phyloP scores from a whole-genome alignment of 2,797 vertebrate genomes.

The Fratercula arctica region DNA sequence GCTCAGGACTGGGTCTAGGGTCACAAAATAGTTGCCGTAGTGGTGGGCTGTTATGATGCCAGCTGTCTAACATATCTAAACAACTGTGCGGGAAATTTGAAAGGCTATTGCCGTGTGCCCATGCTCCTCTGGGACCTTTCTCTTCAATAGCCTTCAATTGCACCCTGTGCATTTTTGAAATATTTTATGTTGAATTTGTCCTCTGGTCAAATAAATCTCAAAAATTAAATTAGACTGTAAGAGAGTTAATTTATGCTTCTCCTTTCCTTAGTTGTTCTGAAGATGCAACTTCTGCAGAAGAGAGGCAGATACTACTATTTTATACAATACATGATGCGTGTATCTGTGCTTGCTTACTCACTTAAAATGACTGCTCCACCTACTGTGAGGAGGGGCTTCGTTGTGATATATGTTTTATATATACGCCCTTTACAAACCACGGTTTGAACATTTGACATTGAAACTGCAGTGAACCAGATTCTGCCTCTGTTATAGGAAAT shows the following conservation, averaged over 20 bases:
- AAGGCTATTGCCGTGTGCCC: not conserved
- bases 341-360: not conserved
- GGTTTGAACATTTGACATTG: not conserved
- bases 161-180: not conserved
- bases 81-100: not conserved
- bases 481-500: not conserved
- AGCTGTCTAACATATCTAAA: not conserved
- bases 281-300: not conserved
- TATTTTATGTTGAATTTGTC: not conserved
- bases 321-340: accelerated
- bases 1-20: no score
- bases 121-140: not conserved
- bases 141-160: accelerated
- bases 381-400: not conserved
- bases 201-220: not conserved
- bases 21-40: not conserved
- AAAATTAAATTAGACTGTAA: not conserved
- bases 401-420: not conserved
- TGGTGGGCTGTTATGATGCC: not conserved
- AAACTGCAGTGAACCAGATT: not conserved
- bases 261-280: not conserved
- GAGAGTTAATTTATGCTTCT: not conserved
- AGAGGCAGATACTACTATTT: not conserved
- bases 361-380: not conserved
- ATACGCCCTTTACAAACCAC: not conserved